A percentile compares a stretch with the other conserved stretches of the same genome.
Evolutionary conservation across 2,113 vertebrate species (phyloP).

Genomic region (Coptodon rendalli): DNA sequence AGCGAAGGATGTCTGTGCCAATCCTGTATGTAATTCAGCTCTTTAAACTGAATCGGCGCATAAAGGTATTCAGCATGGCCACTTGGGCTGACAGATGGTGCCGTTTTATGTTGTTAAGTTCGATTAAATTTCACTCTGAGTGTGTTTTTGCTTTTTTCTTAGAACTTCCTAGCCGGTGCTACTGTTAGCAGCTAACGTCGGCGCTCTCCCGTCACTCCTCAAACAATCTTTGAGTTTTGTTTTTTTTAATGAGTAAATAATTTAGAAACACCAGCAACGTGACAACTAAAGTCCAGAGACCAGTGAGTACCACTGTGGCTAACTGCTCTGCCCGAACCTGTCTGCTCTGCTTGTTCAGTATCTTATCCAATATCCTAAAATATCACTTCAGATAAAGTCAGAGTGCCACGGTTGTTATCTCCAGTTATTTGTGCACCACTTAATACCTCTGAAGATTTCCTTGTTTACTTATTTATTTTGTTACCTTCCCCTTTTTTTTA

Average conservation of each 20-base stretch:
- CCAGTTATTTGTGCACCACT: neutral
- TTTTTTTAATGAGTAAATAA: neutral
- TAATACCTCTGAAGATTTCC: neutral
- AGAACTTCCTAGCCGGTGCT: neutral
- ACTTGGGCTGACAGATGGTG: neutral
- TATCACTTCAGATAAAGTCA: neutral
- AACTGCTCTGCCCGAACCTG: neutral
- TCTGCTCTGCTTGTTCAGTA: neutral
- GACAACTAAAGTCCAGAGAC: neutral
- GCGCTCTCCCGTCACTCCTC: neutral
- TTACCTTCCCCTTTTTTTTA: neutral
- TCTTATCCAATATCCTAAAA: neutral
- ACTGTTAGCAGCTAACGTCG: neutral
- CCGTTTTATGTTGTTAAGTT: neutral
- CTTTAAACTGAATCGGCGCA: neutral
- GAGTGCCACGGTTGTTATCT: neutral
- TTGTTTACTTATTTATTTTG: neutral
- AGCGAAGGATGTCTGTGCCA: neutral
- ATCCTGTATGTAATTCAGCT: neutral
- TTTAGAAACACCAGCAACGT: neutral
- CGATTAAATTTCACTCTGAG: neutral
- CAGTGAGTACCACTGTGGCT: neutral
- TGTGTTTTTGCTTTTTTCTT: neutral
- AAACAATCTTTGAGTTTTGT: neutral
- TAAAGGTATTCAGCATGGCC: neutral